Base-by-base conservation (phyloP, 2,888 invertebrate species). In the Tromatobia lineatoria region DNA sequence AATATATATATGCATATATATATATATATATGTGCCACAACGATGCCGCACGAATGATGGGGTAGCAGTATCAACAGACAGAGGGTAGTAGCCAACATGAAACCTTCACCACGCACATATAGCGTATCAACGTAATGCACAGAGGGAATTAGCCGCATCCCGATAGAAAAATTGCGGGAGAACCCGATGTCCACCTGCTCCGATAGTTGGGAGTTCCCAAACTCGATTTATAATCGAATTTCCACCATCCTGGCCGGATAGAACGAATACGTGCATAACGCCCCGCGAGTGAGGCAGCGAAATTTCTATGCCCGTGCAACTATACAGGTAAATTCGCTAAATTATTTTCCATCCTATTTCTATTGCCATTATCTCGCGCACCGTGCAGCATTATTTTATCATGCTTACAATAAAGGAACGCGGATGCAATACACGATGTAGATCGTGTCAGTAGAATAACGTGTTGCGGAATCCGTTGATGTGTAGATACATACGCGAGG, bases 221-320 rank as follows among this genome's bases (percentile, higher is more conserved):
- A 82, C 78, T 77, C 73, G 18, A 50, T 74, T 82, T 38, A 82
- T 69, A 82, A 78, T 82, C 52, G 73, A 82, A 82, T 82, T 52
- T 74, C 73, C 38, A 73, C 52, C 67, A 67, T 34, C 78, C 61
- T 57, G 61, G 69, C 61, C 42, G 20, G 59, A 52, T 25, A 42
- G 45, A 78, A 69, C 82, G 74, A 54, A 42, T 3, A 70, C 47
- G 29, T 10, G 61, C 25, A 38, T 29, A 47, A 38, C 59, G 47
- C 29, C n/a, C 20, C 54, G 47, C 42, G 54, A 54, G 25, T 47
- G 64, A 7, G 42, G 75, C 61, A 67, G 69, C 11, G 54, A 59
- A 66, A 70, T 61, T 69, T 64, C 47, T 15, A 50, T n/a, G 50
- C 15, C 71, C 54, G 23, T 25, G 8, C 71, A 18, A 42, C 20